Conservation (phyloP, 1,140 invertebrate genomes). For the Micrasema minimum region DNA sequence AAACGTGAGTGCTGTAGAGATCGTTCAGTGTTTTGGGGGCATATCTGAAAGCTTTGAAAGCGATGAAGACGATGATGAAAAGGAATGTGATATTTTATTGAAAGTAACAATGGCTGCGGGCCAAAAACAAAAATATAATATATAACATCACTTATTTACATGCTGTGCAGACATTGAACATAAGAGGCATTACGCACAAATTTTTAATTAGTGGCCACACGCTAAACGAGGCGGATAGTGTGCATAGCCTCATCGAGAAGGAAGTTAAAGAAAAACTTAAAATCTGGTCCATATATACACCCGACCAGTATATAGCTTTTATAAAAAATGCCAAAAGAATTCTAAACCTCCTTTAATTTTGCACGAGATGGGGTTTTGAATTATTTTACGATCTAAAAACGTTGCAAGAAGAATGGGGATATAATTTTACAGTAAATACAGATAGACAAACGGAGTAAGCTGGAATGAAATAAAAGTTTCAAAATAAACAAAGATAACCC, state of each 20-base stretch:
- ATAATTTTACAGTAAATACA: slow-evolving; percentile 52
- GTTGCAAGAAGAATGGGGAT: slow-evolving; percentile 47
- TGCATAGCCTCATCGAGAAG: slow-evolving; percentile 59
- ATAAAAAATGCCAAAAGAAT: slow-evolving; percentile 49
- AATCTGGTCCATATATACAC: slow-evolving; percentile 56
- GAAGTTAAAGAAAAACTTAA: slow-evolving; percentile 54
- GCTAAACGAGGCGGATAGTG: slow-evolving; percentile 59
- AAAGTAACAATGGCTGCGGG: slow-evolving; percentile 60
- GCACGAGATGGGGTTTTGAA: slow-evolving; percentile 42
- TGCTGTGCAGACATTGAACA: slow-evolving; percentile 53
- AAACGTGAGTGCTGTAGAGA: slow-evolving; percentile 61
- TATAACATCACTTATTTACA: slow-evolving; percentile 56
- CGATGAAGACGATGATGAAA: slow-evolving; percentile 53
- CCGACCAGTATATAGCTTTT: slow-evolving; percentile 52
- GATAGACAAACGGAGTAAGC: slow-evolving; percentile 44
- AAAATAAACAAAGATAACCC: slow-evolving; percentile 40
- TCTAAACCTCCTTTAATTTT: slow-evolving; percentile 2
- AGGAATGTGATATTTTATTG: slow-evolving; percentile 58
- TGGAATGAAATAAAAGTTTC: slow-evolving; percentile 55
- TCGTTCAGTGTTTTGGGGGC: slow-evolving; percentile 57
- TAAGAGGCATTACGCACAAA: slow-evolving; percentile 59
- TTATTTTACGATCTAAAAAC: slow-evolving; percentile 49
- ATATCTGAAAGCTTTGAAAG: slow-evolving; percentile 53
- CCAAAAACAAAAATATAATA: slow-evolving; percentile 63
- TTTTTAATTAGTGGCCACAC: slow-evolving; percentile 59